Conservation (phyloP, 2,888 invertebrate species). For the Lasioglossum figueresi region DNA sequence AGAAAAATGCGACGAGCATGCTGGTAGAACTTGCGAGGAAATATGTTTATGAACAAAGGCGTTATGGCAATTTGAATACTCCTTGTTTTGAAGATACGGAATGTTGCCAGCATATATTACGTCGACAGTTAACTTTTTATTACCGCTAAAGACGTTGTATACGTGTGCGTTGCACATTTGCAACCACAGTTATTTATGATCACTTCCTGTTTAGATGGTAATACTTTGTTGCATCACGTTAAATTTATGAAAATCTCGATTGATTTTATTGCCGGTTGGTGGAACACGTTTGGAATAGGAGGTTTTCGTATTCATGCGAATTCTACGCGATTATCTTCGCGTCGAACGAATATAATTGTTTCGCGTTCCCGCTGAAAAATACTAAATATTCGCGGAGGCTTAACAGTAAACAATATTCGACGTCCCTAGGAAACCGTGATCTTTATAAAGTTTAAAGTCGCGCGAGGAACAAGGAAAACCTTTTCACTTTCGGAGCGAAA, state of each 20-base stretch:
- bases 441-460: neutral
- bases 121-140: neutral
- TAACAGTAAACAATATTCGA: neutral
- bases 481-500: conserved; percentile 44
- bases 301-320: neutral
- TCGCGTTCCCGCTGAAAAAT: too few species aligned
- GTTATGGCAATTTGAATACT: neutral
- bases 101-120: too few species aligned
- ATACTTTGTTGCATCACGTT: neutral
- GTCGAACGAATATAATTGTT: neutral
- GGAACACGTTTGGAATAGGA: neutral
- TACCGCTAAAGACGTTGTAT: neutral
- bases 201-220: neutral
- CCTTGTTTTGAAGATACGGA: neutral
- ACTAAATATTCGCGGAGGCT: neutral
- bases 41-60: neutral
- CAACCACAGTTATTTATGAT: neutral
- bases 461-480: neutral
- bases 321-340: neutral
- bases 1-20: neutral
- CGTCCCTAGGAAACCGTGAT: neutral
- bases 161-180: neutral
- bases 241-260: neutral
- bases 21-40: neutral
- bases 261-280: neutral